Evolutionary conservation across 1,140 invertebrate species (phyloP), one percentile per base, ranked within the genome.

Genomic region (Pinna nobilis): DNA sequence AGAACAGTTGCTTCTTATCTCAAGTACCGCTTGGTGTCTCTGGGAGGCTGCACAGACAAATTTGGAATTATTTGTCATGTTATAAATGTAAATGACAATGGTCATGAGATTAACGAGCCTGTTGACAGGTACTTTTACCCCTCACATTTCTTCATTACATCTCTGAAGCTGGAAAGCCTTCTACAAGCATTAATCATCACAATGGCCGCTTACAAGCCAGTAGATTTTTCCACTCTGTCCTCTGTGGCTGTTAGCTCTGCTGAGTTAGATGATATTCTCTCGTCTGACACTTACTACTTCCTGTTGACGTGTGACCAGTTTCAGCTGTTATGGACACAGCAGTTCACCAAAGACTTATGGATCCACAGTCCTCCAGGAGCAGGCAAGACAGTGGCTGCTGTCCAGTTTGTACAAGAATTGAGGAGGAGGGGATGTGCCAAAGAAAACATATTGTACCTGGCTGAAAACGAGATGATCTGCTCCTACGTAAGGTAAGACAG

Each of bases 281-380:
- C 64, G 2, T 64, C 7, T 11, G 69, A 76, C 5, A 60, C 69
- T 44, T 82, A 81, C 35, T 78, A 79, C 37, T 82, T 82, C 55
- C 50, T 84, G 55, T 63, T 84, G 69, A 84, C 83, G n/a, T 80
- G 79, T 68, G 83, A 83, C 50, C 83, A 85, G 81, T 81, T 85
- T 74, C 77, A 85, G 44, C 55, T 85, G 74, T 65, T 85, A 57
- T 82, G 79, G 77, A 81, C 67, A 0, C 79, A 78, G 33, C 83
- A 85, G 61, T 84, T 81, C 70, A 81, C 78, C 49, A 81, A 71
- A 63, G 82, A 85, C 70, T 76, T 85, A 44, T 85, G 83, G 83
- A 74, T 85, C 25, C 83, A 85, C 59, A 82, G 83, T 50, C 83
- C 83, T 5, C 82, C 83, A 18, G 83, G 82, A 0, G 65, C 76